phyloP scores from a whole-genome alignment of 2,888 invertebrate genomes.

The Xestia ashworthii region DNA sequence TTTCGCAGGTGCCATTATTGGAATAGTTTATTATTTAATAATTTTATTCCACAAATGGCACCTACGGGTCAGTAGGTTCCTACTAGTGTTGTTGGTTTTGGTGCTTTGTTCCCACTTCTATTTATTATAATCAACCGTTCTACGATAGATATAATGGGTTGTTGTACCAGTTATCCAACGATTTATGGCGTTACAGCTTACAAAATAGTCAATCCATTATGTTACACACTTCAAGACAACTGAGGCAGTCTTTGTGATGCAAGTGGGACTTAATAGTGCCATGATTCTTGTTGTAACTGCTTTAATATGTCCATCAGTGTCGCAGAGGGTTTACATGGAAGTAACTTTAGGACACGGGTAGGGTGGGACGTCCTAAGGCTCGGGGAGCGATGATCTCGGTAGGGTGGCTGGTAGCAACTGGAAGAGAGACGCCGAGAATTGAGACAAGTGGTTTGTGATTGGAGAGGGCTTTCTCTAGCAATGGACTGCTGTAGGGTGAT shows the following conservation, averaged over 20 bases:
- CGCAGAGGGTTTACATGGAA: conserved; percentile 38
- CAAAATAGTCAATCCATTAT: not conserved
- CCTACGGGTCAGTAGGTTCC: no score
- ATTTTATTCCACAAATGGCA: no score
- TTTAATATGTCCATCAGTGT: conserved; percentile 25
- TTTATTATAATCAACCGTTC: no score
- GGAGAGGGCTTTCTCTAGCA: no score
- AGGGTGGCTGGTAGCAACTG: not conserved
- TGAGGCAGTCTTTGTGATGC: not conserved
- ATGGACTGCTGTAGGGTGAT: no score
- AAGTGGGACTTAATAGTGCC: conserved; percentile 26
- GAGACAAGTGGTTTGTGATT: not conserved
- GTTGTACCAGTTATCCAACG: no score
- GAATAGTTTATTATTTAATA: no score
- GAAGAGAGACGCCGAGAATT: no score
- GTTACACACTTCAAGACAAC: not conserved
- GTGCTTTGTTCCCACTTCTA: not conserved
- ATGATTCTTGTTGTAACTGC: conserved; percentile 55
- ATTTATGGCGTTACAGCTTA: no score
- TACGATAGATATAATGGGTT: not conserved
- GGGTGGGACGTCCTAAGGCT: not conserved
- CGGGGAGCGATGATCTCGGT: not conserved
- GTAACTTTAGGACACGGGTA: no score
- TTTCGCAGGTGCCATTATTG: no score
- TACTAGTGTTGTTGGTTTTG: no score